These are phyloP conservation scores for Sebastes jordani DNA, from an alignment of 2,797 vertebrate species.

Conservation along the genomic window DNA sequence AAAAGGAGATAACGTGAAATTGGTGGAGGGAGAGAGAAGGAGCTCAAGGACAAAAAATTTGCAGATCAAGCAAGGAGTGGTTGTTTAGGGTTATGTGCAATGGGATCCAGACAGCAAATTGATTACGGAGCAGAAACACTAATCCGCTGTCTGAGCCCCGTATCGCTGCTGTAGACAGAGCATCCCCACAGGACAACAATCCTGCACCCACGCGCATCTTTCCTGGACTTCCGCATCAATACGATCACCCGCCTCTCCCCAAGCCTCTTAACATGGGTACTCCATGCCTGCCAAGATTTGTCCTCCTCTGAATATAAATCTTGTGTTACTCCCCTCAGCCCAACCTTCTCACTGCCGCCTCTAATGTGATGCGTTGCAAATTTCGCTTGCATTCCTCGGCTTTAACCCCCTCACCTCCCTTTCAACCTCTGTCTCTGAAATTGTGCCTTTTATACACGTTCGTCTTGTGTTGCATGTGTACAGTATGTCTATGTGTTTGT, in stretches of 20 bases:
- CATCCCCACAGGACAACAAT: slow-evolving; percentile 62
- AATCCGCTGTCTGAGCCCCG: slow-evolving; percentile 71
- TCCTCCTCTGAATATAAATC: slow-evolving; percentile 60
- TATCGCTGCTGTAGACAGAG: slow-evolving; percentile 59
- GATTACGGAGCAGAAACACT: slow-evolving; percentile 77
- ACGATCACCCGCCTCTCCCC: slow-evolving; percentile 23
- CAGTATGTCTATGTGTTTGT: not conserved
- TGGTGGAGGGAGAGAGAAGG: not conserved
- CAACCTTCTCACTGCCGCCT: slow-evolving; percentile 13
- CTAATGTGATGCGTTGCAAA: slow-evolving; percentile 51
- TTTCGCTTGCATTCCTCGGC: slow-evolving; percentile 22
- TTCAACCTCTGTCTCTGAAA: not conserved
- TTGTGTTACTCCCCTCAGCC: slow-evolving; percentile 32
- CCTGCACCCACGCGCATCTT: slow-evolving; percentile 65
- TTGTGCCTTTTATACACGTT: not conserved
- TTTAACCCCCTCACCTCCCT: slow-evolving; percentile 9
- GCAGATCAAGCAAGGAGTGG: slow-evolving; percentile 46
- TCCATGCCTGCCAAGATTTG: slow-evolving; percentile 56
- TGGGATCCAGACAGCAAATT: slow-evolving; percentile 72
- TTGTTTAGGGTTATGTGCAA: slow-evolving; percentile 66
- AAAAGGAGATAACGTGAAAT: slow-evolving; percentile 1
- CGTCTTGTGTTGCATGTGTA: not conserved
- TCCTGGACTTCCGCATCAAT: slow-evolving; percentile 62
- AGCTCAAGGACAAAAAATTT: slow-evolving; percentile 28
- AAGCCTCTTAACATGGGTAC: slow-evolving; percentile 59